Evolutionary conservation across 2,113 vertebrate species (phyloP).

Genomic region (Cheilinus undulatus): DNA sequence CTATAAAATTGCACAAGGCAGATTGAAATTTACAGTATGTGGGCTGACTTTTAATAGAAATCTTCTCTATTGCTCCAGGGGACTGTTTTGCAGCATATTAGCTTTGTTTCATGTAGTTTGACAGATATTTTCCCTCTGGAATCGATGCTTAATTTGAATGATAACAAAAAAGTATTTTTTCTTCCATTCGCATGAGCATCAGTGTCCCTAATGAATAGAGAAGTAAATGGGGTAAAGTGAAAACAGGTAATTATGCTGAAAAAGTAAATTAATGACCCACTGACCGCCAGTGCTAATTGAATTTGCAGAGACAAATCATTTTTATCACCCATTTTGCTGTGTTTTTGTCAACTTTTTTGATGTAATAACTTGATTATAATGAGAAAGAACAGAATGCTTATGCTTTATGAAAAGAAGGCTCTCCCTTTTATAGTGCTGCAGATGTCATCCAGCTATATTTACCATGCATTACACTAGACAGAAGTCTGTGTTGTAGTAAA

Average conservation of each 20-base stretch:
- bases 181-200: slow-evolving; percentile 75
- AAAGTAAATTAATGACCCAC: slow-evolving; percentile 82
- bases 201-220: slow-evolving; percentile 82
- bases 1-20: slow-evolving; percentile 41
- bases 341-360: slow-evolving; percentile 72
- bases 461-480: no score
- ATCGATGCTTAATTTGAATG: slow-evolving; percentile 79
- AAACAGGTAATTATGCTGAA: slow-evolving; percentile 87
- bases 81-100: slow-evolving; percentile 74
- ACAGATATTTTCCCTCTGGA: slow-evolving; percentile 73
- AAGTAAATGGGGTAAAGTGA: slow-evolving; percentile 82
- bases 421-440: no score
- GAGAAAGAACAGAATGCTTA: slow-evolving; percentile 61
- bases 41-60: slow-evolving; percentile 69
- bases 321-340: slow-evolving; percentile 75
- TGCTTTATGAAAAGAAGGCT: slow-evolving; percentile 61
- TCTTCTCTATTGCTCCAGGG: slow-evolving; percentile 64
- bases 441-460: no score
- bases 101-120: slow-evolving; percentile 55
- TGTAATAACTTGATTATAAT: slow-evolving; percentile 81
- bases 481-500: no score
- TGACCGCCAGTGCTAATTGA: slow-evolving; percentile 83
- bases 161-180: slow-evolving; percentile 75
- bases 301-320: slow-evolving; percentile 76
- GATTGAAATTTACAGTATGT: slow-evolving; percentile 55